Evolutionary conservation across 2,113 vertebrate genomes (phyloP).

Genomic region (Apus apus): DNA sequence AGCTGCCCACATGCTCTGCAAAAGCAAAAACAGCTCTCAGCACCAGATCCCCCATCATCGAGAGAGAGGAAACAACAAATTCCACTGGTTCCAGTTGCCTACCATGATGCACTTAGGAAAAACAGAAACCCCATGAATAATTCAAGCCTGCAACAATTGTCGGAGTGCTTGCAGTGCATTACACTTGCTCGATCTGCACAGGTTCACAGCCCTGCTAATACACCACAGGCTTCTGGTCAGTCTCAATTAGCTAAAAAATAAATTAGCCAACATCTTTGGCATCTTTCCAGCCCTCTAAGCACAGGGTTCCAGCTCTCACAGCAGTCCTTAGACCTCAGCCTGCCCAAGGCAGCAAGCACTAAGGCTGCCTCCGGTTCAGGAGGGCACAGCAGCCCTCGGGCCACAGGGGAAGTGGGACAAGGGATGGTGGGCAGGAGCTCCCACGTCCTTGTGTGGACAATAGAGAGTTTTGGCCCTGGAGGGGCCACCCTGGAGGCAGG

Average conservation of each 20-base stretch:
- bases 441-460: rapidly evolving
- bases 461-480: not conserved
- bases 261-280: not conserved
- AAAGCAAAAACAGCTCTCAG: not conserved
- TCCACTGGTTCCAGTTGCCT: not conserved
- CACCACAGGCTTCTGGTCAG: not conserved
- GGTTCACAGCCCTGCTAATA: not conserved
- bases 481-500: not conserved
- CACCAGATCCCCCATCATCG: not conserved
- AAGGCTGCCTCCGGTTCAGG: no score
- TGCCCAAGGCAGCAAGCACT: rapidly evolving
- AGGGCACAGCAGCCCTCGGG: rapidly evolving
- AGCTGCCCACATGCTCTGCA: rapidly evolving
- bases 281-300: not conserved
- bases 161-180: rapidly evolving
- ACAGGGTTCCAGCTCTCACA: not conserved
- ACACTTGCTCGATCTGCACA: not conserved
- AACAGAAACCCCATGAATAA: conserved; percentile 44
- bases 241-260: conserved; percentile 32
- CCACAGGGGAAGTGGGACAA: not conserved
- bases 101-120: not conserved
- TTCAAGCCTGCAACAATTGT: conserved; percentile 6
- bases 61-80: not conserved
- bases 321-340: not conserved
- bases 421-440: rapidly evolving